These are phyloP conservation scores for Cantharis rufa DNA, from an alignment of 2,888 invertebrate species.

Conservation along the genomic window DNA sequence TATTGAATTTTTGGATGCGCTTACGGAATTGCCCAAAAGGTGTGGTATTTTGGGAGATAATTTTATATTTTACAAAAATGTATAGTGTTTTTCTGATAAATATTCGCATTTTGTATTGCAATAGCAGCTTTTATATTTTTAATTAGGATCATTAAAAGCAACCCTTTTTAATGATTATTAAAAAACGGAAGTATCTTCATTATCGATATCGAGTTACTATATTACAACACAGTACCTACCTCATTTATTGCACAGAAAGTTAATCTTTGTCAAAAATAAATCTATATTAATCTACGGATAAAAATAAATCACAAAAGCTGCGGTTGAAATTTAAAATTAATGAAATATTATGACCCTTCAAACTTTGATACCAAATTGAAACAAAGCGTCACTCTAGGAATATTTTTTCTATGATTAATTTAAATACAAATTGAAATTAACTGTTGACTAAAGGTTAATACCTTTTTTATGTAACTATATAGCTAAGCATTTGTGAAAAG, in stretches of 20 bases:
- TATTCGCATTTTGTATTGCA: not conserved
- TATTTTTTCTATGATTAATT: conserved; percentile 41
- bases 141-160: not conserved
- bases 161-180: not conserved
- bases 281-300: not conserved
- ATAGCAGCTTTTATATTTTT: not conserved
- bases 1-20: no score
- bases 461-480: conserved; percentile 34
- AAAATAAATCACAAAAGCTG: not conserved
- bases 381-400: not conserved
- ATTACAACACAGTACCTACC: not conserved
- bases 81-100: not conserved
- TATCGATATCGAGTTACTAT: not conserved
- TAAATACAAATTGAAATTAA: conserved; percentile 49
- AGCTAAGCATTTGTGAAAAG: conserved; percentile 27
- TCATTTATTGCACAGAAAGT: not conserved
- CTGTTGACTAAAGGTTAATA: conserved; percentile 43
- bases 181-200: not conserved
- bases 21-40: no score
- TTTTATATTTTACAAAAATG: not conserved
- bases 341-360: not conserved
- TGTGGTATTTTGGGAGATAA: not conserved
- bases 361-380: not conserved
- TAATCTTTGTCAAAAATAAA: not conserved
- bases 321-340: not conserved